Evolutionary conservation across 2,888 invertebrate species (phyloP).

Genomic region (Disparrhopalites patrizii): DNA sequence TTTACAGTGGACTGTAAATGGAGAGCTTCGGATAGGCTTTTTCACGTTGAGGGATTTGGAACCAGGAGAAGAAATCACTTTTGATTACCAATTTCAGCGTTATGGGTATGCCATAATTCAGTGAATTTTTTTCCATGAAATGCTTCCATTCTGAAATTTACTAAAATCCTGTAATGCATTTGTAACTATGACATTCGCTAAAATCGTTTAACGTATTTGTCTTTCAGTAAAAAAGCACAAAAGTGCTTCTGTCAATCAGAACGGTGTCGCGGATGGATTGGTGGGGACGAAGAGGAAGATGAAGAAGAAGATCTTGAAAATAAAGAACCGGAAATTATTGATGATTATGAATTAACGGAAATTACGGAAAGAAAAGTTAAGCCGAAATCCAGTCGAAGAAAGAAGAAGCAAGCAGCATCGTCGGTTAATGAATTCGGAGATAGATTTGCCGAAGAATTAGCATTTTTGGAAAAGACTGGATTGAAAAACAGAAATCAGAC

Average conservation of each 20-base stretch:
- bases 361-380: slow-evolving; percentile 48
- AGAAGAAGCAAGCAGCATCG: slow-evolving; percentile 1
- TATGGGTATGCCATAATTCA: slow-evolving; percentile 67
- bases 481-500: slow-evolving; percentile 87
- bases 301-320: slow-evolving; percentile 53
- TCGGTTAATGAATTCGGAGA: slow-evolving; percentile 8
- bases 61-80: slow-evolving; percentile 92
- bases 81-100: slow-evolving; percentile 96
- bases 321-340: slow-evolving; percentile 47
- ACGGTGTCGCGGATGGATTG: slow-evolving; percentile 93
- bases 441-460: slow-evolving; percentile 80
- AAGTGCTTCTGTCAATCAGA: slow-evolving; percentile 87
- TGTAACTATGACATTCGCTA: not conserved
- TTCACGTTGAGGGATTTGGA: slow-evolving; percentile 80
- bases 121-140: not conserved
- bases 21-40: slow-evolving; percentile 91
- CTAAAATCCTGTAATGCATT: slow-evolving; percentile 1
- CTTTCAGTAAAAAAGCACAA: slow-evolving; percentile 85
- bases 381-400: slow-evolving; percentile 46
- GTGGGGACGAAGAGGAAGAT: slow-evolving; percentile 72
- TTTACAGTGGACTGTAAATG: slow-evolving; percentile 77
- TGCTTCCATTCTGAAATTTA: not conserved
- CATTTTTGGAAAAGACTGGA: slow-evolving; percentile 69
- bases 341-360: slow-evolving; percentile 51
- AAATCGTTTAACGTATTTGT: not conserved